Evolutionary conservation across 1,140 invertebrate genomes (phyloP), one percentile per base, ranked within the genome.

Genomic region (Bicyclus anynana): DNA sequence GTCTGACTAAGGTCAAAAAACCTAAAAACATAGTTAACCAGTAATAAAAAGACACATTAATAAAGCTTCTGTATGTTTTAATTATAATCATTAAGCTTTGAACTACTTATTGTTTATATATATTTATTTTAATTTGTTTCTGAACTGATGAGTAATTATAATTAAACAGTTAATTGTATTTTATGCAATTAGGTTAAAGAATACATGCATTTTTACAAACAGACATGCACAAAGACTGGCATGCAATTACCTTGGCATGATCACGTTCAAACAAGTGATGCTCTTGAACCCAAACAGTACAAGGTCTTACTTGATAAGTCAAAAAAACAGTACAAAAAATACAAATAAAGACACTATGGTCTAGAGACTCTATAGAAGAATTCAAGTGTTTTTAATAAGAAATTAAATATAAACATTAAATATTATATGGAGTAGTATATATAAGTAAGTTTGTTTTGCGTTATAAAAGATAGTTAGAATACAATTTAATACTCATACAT

Each of bases 211-310:
- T 29, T 50, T 14, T 50, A 35, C n/a, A 9, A 38, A 23, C 12
- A 38, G 38, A 21, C 17, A 21, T 38, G n/a, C 18, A 37, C 7
- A 20, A 20, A 51, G 18, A 35, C 13, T 18, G 21, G 12, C 49
- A 51, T 38, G 49, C 37, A 40, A 5, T 53, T 46, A 53, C 52
- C 52, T 53, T 53, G 52, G 52, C 52, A 40, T 40, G 37, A 17
- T 16, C 37, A 40, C 13, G 9, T 16, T 40, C 9, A 40, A 33
- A 16, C 16, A 17, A 40, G 37, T 40, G 37, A 53, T 44, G 12
- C 33, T 38, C 35, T 17, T 53, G 12, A 44, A 53, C 40, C 40
- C 38, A 44, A 44, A 53, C 49, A 51, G 33, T 14, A 53, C 52
- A 53, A 53, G 52, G 52, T 42, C 40, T 44, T 23, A 37, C 17